A percentile compares a stretch with the other conserved stretches of the same genome.
These are phyloP conservation scores for Schizopygopsis malacanthus DNA, from an alignment of 2,797 vertebrate species.

Conservation along the genomic window DNA sequence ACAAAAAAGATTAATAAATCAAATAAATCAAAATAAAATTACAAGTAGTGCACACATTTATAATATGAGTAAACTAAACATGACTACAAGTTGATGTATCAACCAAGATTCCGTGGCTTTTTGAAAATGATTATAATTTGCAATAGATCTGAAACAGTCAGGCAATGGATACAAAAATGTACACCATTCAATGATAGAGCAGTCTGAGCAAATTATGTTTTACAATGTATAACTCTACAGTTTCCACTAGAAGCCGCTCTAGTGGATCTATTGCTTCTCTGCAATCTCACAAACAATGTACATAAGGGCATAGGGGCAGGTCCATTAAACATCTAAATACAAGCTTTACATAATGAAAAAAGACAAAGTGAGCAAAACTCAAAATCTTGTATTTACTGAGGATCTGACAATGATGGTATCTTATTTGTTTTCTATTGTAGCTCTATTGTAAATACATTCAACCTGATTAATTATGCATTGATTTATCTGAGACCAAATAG, in stretches of 20 bases:
- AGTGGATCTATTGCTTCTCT: background rate
- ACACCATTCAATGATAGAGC: background rate
- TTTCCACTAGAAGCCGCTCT: background rate
- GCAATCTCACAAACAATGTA: background rate
- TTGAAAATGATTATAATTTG: no score
- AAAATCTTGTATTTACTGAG: background rate
- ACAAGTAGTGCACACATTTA: no score
- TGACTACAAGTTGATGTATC: no score
- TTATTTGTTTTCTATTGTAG: background rate
- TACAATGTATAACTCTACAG: background rate
- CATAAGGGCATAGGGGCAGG: background rate
- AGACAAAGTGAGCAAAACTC: background rate
- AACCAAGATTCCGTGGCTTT: no score
- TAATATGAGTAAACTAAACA: no score
- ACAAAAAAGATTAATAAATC: no score
- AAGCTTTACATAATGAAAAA: background rate
- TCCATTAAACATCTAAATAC: background rate
- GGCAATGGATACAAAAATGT: background rate
- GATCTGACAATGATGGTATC: background rate
- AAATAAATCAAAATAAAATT: no score
- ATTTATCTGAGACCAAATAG: no score
- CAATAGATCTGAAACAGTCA: background rate
- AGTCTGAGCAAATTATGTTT: background rate
- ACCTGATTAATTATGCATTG: no score
- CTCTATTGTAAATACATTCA: no score